Conservation (phyloP, 2,113 vertebrate genomes). For the Etheostoma spectabile region DNA sequence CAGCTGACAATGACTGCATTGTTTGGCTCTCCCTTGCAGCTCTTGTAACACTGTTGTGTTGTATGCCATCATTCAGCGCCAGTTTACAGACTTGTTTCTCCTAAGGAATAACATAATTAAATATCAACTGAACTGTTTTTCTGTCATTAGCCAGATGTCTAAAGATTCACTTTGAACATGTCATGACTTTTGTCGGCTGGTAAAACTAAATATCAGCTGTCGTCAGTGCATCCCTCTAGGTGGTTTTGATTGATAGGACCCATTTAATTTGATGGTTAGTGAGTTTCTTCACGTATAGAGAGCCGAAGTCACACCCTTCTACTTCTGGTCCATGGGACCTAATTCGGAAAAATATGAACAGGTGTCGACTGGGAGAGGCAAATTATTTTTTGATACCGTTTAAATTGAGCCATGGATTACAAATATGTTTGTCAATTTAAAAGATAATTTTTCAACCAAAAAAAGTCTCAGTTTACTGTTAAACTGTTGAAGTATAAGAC, state of each 20-base stretch:
- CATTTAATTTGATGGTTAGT: conserved; percentile 18
- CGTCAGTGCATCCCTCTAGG: neutral
- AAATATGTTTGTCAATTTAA: no score
- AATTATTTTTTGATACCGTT: no score
- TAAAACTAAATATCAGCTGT: conserved; percentile 14
- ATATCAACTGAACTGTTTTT: neutral
- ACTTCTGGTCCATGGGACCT: no score
- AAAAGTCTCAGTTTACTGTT: no score
- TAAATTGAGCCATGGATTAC: no score
- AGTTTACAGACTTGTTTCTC: conserved; percentile 30
- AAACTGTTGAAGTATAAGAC: no score
- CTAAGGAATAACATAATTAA: conserved; percentile 13
- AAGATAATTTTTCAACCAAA: no score
- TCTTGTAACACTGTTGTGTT: conserved; percentile 12
- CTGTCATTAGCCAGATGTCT: neutral
- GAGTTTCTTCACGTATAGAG: neutral
- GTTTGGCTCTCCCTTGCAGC: conserved; percentile 37
- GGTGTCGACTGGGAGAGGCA: no score
- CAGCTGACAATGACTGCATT: conserved; percentile 60
- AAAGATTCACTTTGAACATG: conserved; percentile 1
- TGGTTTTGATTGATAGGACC: conserved; percentile 11
- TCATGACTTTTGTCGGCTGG: neutral
- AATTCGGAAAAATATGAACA: no score
- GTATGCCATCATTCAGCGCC: conserved; percentile 19
- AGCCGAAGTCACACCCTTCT: no score